A percentile compares a stretch with the other conserved stretches of the same genome.
phyloP scores from a whole-genome alignment of 2,888 invertebrate genomes.

The Thymelicus acteon region DNA sequence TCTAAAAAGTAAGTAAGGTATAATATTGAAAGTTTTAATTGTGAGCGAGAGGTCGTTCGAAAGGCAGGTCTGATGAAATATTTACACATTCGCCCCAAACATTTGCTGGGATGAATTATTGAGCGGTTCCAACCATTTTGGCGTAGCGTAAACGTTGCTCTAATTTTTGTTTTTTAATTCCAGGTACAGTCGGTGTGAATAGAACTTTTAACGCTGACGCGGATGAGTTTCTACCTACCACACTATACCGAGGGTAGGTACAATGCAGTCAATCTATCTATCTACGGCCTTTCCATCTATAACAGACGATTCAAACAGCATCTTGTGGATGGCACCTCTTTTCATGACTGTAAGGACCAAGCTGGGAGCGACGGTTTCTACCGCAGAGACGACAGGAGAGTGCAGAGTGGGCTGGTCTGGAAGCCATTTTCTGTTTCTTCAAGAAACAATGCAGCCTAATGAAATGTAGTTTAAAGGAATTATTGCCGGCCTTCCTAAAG shows the following conservation, averaged over 20 bases:
- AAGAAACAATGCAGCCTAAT: neutral
- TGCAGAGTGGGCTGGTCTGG: too few species aligned
- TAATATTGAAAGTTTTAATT: slow-evolving; percentile 39
- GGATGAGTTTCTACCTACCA: neutral
- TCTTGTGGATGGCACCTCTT: too few species aligned
- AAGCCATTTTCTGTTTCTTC: too few species aligned
- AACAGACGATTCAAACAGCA: too few species aligned
- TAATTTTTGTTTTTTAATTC: slow-evolving; percentile 36
- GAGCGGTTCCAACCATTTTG: slow-evolving; percentile 30
- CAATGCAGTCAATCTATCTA: too few species aligned
- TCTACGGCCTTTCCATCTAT: too few species aligned
- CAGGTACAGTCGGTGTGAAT: slow-evolving; percentile 40
- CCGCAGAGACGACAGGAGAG: too few species aligned
- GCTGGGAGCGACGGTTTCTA: too few species aligned
- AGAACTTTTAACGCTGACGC: neutral
- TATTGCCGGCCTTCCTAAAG: too few species aligned
- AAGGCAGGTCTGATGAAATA: slow-evolving; percentile 40
- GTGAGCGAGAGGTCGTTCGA: slow-evolving; percentile 35
- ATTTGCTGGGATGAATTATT: slow-evolving; percentile 39
- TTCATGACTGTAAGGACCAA: too few species aligned
- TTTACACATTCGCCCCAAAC: slow-evolving; percentile 38
- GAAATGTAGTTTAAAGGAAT: neutral
- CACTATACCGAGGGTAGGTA: neutral
- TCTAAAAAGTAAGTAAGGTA: neutral
- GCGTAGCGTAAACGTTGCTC: slow-evolving; percentile 23